phyloP scores from a whole-genome alignment of 2,888 invertebrate species.

The Ommatoiulus sabulosus region DNA sequence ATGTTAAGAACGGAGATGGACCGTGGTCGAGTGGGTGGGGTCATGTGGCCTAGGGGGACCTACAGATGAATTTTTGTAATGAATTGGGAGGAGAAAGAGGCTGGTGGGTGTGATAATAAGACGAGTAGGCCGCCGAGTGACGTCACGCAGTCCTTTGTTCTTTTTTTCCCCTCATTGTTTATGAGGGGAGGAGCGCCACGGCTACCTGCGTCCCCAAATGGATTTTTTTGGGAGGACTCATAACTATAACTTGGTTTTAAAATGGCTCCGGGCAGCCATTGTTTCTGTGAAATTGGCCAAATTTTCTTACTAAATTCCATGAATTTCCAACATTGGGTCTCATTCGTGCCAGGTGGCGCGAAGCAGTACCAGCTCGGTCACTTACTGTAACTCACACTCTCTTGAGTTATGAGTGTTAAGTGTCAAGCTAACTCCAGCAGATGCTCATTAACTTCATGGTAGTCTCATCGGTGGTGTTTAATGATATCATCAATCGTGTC shows the following conservation, averaged over 20 bases:
- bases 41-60: neutral
- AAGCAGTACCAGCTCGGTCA: too few relatives aligned
- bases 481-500: too few relatives aligned
- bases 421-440: too few relatives aligned
- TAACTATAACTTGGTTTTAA: neutral
- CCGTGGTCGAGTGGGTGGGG: neutral
- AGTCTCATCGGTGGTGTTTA: too few relatives aligned
- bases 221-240: neutral
- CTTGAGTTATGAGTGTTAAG: too few relatives aligned
- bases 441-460: too few relatives aligned
- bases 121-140: neutral
- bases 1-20: too few relatives aligned
- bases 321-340: neutral
- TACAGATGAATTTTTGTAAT: neutral
- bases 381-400: too few relatives aligned
- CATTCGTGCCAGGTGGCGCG: neutral
- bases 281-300: neutral
- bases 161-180: neutral
- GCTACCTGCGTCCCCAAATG: neutral
- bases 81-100: constrained; percentile 7
- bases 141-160: neutral
- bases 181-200: neutral
- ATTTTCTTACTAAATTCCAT: too few relatives aligned
- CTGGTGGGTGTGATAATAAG: neutral
- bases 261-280: neutral